phyloP scores from a whole-genome alignment of 2,113 vertebrate genomes.

The Malurus melanocephalus region DNA sequence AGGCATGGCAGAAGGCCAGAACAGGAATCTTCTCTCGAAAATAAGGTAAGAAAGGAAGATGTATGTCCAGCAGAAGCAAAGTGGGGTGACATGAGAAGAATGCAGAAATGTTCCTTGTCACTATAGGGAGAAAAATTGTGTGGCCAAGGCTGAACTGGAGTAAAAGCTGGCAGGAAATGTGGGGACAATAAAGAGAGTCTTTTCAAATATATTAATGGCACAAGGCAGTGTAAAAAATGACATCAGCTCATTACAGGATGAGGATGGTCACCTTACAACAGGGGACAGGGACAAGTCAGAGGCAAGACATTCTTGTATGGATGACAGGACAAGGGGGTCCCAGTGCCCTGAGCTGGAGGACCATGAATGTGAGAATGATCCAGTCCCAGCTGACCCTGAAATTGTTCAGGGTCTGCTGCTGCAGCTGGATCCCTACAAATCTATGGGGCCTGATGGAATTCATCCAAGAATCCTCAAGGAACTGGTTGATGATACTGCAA shows the following conservation, averaged over 20 bases:
- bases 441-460: not conserved
- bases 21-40: not conserved
- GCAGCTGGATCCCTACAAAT: not conserved
- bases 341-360: not conserved
- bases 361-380: not conserved
- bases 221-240: not conserved
- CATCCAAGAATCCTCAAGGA: not conserved
- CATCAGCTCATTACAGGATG: accelerated
- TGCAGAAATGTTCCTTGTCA: not conserved
- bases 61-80: not conserved
- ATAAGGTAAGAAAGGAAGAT: not conserved
- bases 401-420: not conserved
- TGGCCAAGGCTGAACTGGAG: not conserved
- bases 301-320: not conserved
- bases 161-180: not conserved
- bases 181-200: not conserved
- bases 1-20: not conserved
- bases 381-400: not conserved
- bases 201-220: not conserved
- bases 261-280: not conserved
- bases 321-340: not conserved
- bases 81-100: not conserved
- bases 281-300: not conserved
- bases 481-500: not conserved
- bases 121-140: not conserved